These are phyloP conservation scores for Saguinus midas DNA, from an alignment of 2,113 vertebrate genomes.

Conservation along the genomic window DNA sequence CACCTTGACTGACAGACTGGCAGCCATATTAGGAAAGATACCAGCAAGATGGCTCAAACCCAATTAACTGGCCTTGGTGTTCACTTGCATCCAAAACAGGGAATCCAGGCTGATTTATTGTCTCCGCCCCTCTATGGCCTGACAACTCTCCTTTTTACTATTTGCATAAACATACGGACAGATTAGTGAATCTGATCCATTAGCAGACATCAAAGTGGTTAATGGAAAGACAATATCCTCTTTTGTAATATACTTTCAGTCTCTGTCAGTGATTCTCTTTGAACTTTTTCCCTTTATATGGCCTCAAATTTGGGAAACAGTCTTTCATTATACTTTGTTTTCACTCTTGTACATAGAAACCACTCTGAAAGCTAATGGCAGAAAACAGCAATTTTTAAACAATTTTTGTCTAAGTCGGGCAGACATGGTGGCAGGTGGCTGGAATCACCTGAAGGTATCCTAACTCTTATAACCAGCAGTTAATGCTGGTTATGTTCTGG, in stretches of 20 bases:
- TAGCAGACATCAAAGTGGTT: neutral
- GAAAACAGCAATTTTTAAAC: neutral
- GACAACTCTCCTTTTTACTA: neutral
- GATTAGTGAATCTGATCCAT: neutral
- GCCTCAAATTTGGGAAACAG: neutral
- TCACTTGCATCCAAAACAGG: neutral
- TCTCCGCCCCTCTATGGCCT: neutral
- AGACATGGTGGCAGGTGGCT: neutral
- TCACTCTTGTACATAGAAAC: slow-evolving; percentile 7
- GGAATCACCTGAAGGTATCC: neutral
- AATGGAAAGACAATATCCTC: neutral
- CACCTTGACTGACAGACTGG: neutral
- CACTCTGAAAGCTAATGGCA: neutral
- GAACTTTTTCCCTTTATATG: neutral
- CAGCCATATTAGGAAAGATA: neutral
- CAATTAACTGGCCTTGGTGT: neutral
- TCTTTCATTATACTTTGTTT: neutral
- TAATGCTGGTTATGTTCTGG: neutral
- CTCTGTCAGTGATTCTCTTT: neutral
- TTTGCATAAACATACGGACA: neutral
- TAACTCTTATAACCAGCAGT: neutral
- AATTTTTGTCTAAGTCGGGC: neutral
- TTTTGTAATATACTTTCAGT: neutral
- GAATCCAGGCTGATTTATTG: neutral
- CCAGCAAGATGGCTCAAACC: neutral